Conservation (phyloP, 1,140 invertebrate genomes). For the Lepidotrigona ventralis region DNA sequence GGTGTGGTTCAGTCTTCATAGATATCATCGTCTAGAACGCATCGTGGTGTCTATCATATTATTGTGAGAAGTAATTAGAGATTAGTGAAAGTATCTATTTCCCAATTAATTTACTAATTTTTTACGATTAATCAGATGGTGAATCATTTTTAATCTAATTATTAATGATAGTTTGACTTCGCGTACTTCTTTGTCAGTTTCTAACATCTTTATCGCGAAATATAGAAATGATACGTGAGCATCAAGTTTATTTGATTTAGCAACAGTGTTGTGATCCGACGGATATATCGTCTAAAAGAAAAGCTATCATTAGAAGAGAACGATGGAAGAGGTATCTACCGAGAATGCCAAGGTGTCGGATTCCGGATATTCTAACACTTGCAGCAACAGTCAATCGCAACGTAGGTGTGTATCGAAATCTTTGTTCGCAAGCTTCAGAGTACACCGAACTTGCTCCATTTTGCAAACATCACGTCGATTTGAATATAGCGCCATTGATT, state of each 20-base stretch:
- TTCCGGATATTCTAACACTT: slow-evolving; percentile 88
- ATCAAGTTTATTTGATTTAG: slow-evolving; percentile 32
- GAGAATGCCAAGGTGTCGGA: slow-evolving; percentile 86
- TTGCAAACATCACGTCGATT: background rate
- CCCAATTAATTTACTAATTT: background rate
- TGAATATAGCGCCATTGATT: slow-evolving; percentile 8
- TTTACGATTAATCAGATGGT: background rate
- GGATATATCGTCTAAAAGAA: slow-evolving; percentile 34
- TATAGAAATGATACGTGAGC: slow-evolving; percentile 32
- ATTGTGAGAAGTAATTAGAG: background rate
- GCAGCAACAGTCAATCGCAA: slow-evolving; percentile 88
- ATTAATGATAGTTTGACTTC: background rate
- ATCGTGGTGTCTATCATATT: slow-evolving; percentile 17
- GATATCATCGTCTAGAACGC: slow-evolving; percentile 21
- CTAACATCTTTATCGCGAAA: background rate
- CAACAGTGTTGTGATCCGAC: slow-evolving; percentile 25
- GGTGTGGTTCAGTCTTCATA: slow-evolving; percentile 35
- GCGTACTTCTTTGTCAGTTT: background rate
- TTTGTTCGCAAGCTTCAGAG: background rate
- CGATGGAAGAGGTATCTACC: slow-evolving; percentile 80
- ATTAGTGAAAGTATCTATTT: background rate
- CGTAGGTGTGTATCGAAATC: slow-evolving; percentile 81
- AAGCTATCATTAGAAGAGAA: slow-evolving; percentile 24
- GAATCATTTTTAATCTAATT: background rate
- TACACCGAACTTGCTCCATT: background rate